A percentile compares a stretch with the other conserved stretches of the same genome.
These are phyloP conservation scores for Caprella mutica DNA, from an alignment of 2,888 invertebrate genomes.

Conservation along the genomic window DNA sequence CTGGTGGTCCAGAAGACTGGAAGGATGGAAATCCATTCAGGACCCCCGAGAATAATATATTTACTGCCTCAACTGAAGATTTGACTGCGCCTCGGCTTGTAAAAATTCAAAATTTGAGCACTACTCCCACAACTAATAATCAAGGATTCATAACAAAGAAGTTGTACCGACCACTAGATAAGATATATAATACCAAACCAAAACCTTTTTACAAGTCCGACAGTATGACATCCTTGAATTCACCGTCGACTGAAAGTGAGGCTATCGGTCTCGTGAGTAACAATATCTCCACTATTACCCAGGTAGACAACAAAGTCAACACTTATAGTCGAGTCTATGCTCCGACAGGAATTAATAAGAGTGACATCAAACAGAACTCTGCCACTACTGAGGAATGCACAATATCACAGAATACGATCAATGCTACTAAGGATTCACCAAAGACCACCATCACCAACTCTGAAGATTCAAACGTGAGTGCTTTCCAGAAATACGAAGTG, in stretches of 20 bases:
- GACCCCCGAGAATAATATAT: background rate
- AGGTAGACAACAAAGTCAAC: background rate
- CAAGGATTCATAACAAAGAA: slow-evolving; percentile 15
- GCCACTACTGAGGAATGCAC: background rate
- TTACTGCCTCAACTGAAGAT: slow-evolving; percentile 9
- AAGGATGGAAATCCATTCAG: background rate
- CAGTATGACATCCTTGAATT: background rate
- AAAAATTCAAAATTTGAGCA: slow-evolving; percentile 23
- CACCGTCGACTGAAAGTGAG: background rate
- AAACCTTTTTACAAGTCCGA: slow-evolving; percentile 25
- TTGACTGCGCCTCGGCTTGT: slow-evolving; percentile 21
- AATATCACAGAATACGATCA: background rate
- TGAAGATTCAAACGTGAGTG: background rate
- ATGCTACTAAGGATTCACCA: background rate
- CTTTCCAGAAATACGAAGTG: slow-evolving; percentile 10
- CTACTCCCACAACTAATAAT: slow-evolving; percentile 9
- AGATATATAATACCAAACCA: slow-evolving; percentile 27
- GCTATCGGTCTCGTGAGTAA: too few relatives aligned
- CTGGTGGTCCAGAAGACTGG: slow-evolving; percentile 18
- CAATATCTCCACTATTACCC: too few relatives aligned
- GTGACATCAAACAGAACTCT: background rate
- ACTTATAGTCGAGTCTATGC: slow-evolving; percentile 5
- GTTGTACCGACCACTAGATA: slow-evolving; percentile 22
- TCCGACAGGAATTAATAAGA: background rate
- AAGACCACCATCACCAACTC: background rate